Base-by-base conservation (phyloP, 1,140 invertebrate genomes). In the Heterodera schachtii region DNA sequence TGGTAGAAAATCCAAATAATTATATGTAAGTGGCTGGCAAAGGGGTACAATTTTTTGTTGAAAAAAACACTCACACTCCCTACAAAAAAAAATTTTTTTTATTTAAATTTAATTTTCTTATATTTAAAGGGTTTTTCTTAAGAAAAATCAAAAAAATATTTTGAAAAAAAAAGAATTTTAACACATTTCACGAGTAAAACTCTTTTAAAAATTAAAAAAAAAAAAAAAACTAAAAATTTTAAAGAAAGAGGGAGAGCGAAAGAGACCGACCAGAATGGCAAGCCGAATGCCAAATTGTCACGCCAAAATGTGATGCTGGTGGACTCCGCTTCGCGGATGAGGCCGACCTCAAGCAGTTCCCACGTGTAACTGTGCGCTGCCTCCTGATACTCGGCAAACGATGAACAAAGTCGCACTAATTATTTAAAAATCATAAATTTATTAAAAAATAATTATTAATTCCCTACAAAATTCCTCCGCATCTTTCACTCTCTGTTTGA, bases 361-460 rank as follows among this genome's bases (percentile, higher is more conserved):
- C 67, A 69, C 16, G 46, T 47, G 80, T 74, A 82, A 19, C 16
- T 73, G 21, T 67, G 44, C 21, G 41, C 52, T 11, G 71, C 57
- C 75, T 82, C 81, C 69, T 80, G 70, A 11, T 82, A 82, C n/a
- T 82, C 81, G 43, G 74, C 81, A 60, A 82, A 49, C 16, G 81
- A 21, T 19, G 71, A 82, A 19, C 66, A 82, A 64, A 82, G 67
- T 44, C 66, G 69, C 21, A 79, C 81, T 82, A 31, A 31, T 31
- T 31, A 31, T 31, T 31, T 31, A 31, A 31, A 31, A 31, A 0
- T 31, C 31, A 31, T 31, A 0, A 31, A 31, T 0, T 31, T 31
- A 31, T 31, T 31, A 43, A 69, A 81, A 64, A 21, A 80, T 11
- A 75, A 81, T 64, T 21, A 3, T 47, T n/a, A 60, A 44, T 31